phyloP scores from a whole-genome alignment of 2,888 invertebrate genomes.

The Heliconius cydno region DNA sequence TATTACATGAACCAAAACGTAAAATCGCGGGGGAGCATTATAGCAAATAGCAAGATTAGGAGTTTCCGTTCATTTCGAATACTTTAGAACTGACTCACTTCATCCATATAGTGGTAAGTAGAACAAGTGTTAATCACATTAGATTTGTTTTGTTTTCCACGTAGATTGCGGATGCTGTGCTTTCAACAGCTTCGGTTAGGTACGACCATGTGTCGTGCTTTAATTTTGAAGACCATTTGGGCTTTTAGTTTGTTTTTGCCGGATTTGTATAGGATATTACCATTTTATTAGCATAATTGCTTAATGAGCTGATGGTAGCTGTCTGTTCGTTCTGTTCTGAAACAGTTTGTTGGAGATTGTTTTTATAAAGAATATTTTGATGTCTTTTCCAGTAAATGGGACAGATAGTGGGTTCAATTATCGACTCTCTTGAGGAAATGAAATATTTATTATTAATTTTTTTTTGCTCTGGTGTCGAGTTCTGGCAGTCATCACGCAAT shows the following conservation, averaged over 20 bases:
- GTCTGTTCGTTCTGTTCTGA: too few relatives aligned
- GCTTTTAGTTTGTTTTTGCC: neutral
- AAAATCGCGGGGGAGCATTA: conserved; percentile 61
- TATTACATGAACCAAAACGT: conserved; percentile 6
- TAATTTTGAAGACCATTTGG: neutral
- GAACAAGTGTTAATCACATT: conserved; percentile 47
- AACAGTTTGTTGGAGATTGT: too few relatives aligned
- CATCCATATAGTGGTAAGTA: conserved; percentile 39
- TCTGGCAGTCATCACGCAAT: too few relatives aligned
- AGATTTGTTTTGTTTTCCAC: conserved; percentile 40
- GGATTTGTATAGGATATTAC: neutral
- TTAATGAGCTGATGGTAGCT: too few relatives aligned
- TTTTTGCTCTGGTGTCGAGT: too few relatives aligned
- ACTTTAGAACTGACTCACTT: conserved; percentile 54
- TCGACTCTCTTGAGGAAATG: too few relatives aligned
- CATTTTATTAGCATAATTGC: neutral
- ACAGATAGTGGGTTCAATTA: too few relatives aligned
- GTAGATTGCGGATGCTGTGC: conserved; percentile 31
- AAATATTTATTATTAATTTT: too few relatives aligned
- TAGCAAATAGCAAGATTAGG: conserved; percentile 80
- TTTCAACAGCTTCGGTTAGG: conserved; percentile 11
- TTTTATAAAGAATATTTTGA: too few relatives aligned
- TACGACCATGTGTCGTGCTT: neutral
- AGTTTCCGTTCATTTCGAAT: conserved; percentile 76
- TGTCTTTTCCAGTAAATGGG: too few relatives aligned